Percentiles rank a stretch among this genome's conserved stretches.
Conservation (phyloP, 2,888 invertebrate species). For the Ctenicera cuprea region DNA sequence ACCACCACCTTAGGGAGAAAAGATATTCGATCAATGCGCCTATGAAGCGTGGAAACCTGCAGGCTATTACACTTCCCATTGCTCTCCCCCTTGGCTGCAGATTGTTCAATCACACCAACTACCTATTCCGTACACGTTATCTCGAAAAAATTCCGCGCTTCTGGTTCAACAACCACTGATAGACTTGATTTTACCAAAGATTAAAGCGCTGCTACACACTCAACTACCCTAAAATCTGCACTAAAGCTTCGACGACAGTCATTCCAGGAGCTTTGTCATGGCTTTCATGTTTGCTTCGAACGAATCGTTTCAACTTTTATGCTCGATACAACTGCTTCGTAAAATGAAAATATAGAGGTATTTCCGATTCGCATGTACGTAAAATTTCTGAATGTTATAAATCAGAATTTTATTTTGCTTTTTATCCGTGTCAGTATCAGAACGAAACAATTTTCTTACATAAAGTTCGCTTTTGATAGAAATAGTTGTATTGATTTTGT, state of each 20-base stretch:
- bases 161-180: slow-evolving; percentile 17
- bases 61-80: slow-evolving; percentile 23
- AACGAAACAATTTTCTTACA: no score
- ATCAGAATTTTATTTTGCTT: slow-evolving; percentile 6
- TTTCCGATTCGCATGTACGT: slow-evolving; percentile 11
- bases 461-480: no score
- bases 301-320: slow-evolving; percentile 8
- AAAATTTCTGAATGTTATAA: slow-evolving; percentile 10
- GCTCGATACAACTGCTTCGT: background rate
- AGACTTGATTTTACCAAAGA: slow-evolving; percentile 5
- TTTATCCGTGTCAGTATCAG: no score
- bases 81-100: slow-evolving; percentile 7
- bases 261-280: slow-evolving; percentile 4
- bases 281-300: background rate
- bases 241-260: slow-evolving; percentile 1
- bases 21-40: slow-evolving; percentile 27
- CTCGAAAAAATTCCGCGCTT: slow-evolving; percentile 12
- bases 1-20: slow-evolving; percentile 26
- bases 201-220: slow-evolving; percentile 10
- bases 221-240: slow-evolving; percentile 9
- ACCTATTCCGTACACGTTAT: slow-evolving; percentile 22
- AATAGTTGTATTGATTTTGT: no score
- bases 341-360: slow-evolving; percentile 10
- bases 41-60: slow-evolving; percentile 21
- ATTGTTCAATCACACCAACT: slow-evolving; percentile 33